Conservation (phyloP, 37 sponge, comb jelly and placozoan genomes). For the Eunapius fragilis region DNA sequence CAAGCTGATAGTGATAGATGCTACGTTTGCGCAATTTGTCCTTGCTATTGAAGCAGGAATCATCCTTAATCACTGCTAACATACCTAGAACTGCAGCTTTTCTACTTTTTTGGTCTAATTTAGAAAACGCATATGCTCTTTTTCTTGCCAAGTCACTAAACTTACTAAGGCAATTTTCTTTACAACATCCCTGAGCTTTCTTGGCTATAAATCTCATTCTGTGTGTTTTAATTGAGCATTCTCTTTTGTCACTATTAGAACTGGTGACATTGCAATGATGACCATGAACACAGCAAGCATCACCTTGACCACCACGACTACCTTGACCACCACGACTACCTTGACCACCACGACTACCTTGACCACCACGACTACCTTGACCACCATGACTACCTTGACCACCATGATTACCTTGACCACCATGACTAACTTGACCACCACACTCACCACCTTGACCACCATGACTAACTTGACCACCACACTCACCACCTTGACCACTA, state of each 20-base stretch:
- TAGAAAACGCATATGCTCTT: background rate
- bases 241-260: background rate
- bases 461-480: too few relatives aligned
- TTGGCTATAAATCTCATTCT: background rate
- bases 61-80: background rate
- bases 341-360: too few relatives aligned
- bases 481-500: too few relatives aligned
- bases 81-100: background rate
- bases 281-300: background rate
- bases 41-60: background rate
- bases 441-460: too few relatives aligned
- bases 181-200: background rate
- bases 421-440: too few relatives aligned
- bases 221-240: background rate
- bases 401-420: too few relatives aligned
- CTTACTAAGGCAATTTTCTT: background rate
- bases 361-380: too few relatives aligned
- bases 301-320: background rate
- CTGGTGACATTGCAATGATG: background rate
- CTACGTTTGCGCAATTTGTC: background rate
- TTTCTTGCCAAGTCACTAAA: background rate
- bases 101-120: background rate
- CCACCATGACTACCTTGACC: too few relatives aligned
- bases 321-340: background rate
- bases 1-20: background rate